These are phyloP conservation scores for Decapterus maruadsi DNA, from an alignment of 2,797 vertebrate genomes.

Conservation along the genomic window DNA sequence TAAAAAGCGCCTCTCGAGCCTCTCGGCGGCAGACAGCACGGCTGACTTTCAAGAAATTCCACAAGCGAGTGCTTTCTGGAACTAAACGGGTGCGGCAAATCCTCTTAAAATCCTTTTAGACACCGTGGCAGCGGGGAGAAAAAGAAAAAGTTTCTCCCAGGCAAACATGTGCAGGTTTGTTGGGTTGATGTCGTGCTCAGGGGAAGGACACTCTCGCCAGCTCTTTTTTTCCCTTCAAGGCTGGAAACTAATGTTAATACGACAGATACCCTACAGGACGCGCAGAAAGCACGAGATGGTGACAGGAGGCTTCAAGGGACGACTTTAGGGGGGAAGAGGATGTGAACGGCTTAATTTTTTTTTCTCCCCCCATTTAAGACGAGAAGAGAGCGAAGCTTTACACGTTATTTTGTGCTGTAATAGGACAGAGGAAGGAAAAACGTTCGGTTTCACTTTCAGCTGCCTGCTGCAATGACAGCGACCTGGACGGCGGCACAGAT, in stretches of 20 bases:
- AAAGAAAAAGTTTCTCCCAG: constrained; percentile 82
- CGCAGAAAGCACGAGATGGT: constrained; percentile 22
- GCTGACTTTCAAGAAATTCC: constrained; percentile 89
- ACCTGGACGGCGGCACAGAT: constrained; percentile 22
- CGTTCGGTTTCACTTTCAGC: constrained; percentile 12
- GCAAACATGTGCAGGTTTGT: constrained; percentile 86
- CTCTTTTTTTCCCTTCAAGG: constrained; percentile 70
- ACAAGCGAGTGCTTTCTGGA: constrained; percentile 85
- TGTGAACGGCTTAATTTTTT: constrained; percentile 44
- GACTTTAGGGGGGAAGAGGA: constrained; percentile 37
- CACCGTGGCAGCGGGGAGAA: constrained; percentile 78
- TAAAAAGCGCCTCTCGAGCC: constrained; percentile 52
- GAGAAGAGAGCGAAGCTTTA: constrained; percentile 11
- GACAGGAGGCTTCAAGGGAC: constrained; percentile 51
- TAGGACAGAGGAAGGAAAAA: constrained; percentile 9
- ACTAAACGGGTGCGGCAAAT: constrained; percentile 88
- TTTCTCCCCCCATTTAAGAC: constrained; percentile 5
- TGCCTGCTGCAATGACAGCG: not conserved
- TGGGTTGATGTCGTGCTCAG: constrained; percentile 80
- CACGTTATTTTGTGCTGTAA: constrained; percentile 20
- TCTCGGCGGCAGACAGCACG: constrained; percentile 66
- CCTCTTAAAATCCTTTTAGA: constrained; percentile 89
- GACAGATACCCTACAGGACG: constrained; percentile 48
- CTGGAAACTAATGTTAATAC: constrained; percentile 75
- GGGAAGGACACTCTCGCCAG: constrained; percentile 80